Conservation (phyloP, 2,797 vertebrate species). For the Thripadectes ignobilis region DNA sequence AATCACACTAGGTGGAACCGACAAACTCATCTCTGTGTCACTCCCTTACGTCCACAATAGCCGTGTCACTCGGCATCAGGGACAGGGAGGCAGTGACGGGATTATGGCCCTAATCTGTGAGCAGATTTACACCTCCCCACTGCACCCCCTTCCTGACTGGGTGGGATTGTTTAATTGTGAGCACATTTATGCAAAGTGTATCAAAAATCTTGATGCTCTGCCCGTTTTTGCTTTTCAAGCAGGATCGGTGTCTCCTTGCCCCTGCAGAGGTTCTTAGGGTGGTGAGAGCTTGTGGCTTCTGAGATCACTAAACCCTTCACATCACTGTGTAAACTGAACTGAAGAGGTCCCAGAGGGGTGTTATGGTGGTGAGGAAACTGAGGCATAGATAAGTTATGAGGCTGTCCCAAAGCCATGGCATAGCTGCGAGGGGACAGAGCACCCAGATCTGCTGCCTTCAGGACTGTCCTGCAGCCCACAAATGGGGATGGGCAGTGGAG, state of each 20-base stretch:
- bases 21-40: slow-evolving; percentile 83
- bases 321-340: accelerated
- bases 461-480: background rate
- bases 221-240: accelerated
- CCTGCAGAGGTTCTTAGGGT: background rate
- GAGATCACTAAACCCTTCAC: accelerated
- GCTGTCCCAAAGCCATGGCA: background rate
- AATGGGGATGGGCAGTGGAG: accelerated
- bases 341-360: accelerated
- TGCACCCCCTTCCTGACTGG: accelerated
- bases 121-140: background rate
- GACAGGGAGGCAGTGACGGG: background rate
- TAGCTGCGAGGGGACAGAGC: background rate
- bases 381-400: accelerated
- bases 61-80: slow-evolving; percentile 80
- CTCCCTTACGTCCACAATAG: slow-evolving; percentile 71
- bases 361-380: background rate
- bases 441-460: too few species aligned
- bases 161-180: accelerated
- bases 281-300: background rate
- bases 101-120: background rate
- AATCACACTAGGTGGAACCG: slow-evolving; percentile 80
- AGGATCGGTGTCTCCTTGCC: accelerated
- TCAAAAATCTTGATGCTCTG: accelerated
- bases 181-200: accelerated